Conservation (phyloP, 53 echinoderm and acorn worm genomes). For the Holothuria leucospilota region DNA sequence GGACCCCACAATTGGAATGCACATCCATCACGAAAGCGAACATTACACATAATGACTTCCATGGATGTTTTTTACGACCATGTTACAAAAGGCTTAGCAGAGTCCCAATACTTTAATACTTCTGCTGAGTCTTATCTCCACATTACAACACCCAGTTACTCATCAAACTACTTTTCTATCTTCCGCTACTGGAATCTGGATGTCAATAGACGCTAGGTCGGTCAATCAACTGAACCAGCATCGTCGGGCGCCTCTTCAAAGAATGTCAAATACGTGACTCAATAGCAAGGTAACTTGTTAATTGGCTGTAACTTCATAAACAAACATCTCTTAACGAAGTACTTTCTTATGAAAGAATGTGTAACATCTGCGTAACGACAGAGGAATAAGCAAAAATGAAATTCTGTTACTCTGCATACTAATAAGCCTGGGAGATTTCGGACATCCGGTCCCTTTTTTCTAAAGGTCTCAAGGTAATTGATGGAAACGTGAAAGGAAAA, state of each 20-base stretch:
- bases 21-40: too few species aligned
- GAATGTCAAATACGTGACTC: conserved; percentile 35
- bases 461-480: conserved; percentile 15
- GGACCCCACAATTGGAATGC: too few species aligned
- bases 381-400: conserved; percentile 19
- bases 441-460: neutral
- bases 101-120: too few species aligned
- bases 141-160: too few species aligned
- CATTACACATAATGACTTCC: too few species aligned
- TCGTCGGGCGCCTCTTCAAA: neutral
- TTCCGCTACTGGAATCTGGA: too few species aligned
- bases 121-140: too few species aligned
- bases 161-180: too few species aligned
- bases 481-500: neutral
- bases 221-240: too few species aligned
- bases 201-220: too few species aligned
- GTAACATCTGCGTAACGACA: neutral
- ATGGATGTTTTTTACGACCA: too few species aligned
- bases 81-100: too few species aligned
- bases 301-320: conserved; percentile 45
- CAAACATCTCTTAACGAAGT: conserved; percentile 37
- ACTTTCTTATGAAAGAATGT: neutral
- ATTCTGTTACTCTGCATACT: neutral
- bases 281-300: conserved; percentile 30
- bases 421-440: neutral